Evolutionary conservation across 2,797 vertebrate genomes (phyloP), one percentile per base, ranked within the genome.

Genomic region (Crocodylus rhombifer): DNA sequence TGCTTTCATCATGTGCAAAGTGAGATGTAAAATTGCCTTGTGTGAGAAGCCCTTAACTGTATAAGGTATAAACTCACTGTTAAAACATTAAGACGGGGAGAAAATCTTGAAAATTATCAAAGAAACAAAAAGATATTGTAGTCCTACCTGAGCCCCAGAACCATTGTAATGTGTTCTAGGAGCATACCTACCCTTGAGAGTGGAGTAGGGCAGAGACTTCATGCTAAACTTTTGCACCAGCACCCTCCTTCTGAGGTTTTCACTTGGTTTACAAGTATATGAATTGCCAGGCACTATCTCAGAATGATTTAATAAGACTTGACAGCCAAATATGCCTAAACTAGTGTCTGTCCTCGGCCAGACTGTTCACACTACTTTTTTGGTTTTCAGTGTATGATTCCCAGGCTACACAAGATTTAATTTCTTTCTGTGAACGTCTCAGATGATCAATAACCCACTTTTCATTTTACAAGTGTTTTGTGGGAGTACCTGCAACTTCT

Each of bases 101-200:
- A 91, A 84, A 79, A 61, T 84, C 92, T 95, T 51, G 42, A 96
- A 96, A 94, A 93, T 89, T 88, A 91, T 73, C 90, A 90, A 73
- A 94, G 87, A 82, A 94, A 80, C 25, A 94, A 91, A 83, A 96
- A 42, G 33, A 15, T 21, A 13, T 42, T 73, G 67, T 86, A 78
- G 76, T 60, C 92, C 91, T 64, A 63, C 89, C 78, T 0, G 0
- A 89, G 76, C 26, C 36, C 17, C 1, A 0, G 61, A 80, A 26
- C 69, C 7, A 42, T 73, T 73, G 7, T 26, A 42, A 73, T 36
- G 23, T 73, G 69, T 73, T 42, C 69, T 14, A 71, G 69, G 69
- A 71, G 23, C 36, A 51, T 7, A 11, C 36, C 11, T 14, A 33
- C 33, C 33, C 69, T 2, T 4, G 4, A 73, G 23, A 73, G 36